Evolutionary conservation across 1,140 invertebrate species (phyloP), one percentile per base, ranked within the genome.

Genomic region (Dufourea novaeangliae): DNA sequence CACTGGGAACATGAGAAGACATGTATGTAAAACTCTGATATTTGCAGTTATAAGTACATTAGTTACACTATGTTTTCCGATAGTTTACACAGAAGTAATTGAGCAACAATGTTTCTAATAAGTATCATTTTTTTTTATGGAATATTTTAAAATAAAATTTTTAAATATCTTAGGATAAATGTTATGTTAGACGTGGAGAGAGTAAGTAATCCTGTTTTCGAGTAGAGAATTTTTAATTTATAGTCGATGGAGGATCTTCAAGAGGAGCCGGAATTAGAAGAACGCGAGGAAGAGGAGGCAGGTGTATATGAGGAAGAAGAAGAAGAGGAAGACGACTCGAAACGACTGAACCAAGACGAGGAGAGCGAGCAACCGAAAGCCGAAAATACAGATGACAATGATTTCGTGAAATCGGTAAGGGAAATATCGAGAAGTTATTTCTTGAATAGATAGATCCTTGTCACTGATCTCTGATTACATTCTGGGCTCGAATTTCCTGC

Each of bases 241-340:
- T 72, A 92, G 92, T 92, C 92, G 17, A 92, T 92, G 91, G 92
- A 92, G 62, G 91, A 92, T 82, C 79, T 94, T 29, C 90, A 82
- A 32, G 92, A 93, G 44, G 94, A 94, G 74, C 90, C 92, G 12
- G 93, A 94, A 82, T 75, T 92, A 11, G 92, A 91, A 75, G 91
- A 93, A 82, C 87, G 86, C 46, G 92, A 94, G 76, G 92, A 93
- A 79, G 93, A 94, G 72, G 93, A 93, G 27, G 88, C 88, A 10
- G 90, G 91, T 32, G 89, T 91, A 74, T 61, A 61, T 1, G 90
- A 92, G 25, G 85, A 88, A n/a, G 83, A 90, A 25, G 82, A 78
- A 39, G 80, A 84, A 10, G 66, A 82, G 46, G 59, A 82, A 14
- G 44, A 80, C 14, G 72, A 86, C n/a, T 37, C 17, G 1, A 72